phyloP scores from a whole-genome alignment of 2,888 invertebrate species.

The Megaustenia siamemsis region DNA sequence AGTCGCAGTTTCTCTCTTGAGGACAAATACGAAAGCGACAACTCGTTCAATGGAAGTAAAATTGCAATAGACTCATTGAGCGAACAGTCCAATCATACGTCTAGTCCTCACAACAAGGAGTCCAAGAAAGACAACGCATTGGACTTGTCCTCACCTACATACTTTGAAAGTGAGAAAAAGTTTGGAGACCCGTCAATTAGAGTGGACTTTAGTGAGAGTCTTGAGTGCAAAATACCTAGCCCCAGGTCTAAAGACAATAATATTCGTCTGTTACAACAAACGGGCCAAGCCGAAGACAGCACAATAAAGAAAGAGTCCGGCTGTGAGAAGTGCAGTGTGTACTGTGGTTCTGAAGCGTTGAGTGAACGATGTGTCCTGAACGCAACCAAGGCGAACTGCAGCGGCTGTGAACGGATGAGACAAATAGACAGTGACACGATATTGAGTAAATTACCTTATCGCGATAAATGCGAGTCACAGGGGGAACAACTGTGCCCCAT shows the following conservation, averaged over 20 bases:
- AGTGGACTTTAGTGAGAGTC: background rate
- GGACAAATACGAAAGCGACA: background rate
- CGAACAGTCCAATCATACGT: background rate
- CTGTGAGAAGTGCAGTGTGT: slow-evolving; percentile 11
- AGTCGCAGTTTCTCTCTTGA: no score
- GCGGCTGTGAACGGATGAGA: background rate
- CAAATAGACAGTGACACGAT: background rate
- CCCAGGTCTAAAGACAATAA: background rate
- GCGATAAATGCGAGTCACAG: slow-evolving; percentile 7
- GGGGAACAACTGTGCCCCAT: background rate
- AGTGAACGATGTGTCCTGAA: background rate
- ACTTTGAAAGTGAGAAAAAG: slow-evolving; percentile 8
- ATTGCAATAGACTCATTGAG: background rate
- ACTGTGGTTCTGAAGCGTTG: background rate
- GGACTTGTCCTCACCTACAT: slow-evolving; percentile 32
- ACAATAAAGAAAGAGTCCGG: background rate
- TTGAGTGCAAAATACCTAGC: background rate
- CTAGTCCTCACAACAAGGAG: slow-evolving; percentile 12
- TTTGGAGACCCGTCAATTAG: no score
- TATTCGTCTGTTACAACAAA: background rate
- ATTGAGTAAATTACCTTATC: background rate
- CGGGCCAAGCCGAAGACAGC: background rate
- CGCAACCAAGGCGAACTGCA: background rate
- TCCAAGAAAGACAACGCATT: slow-evolving; percentile 18
- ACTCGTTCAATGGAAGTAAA: background rate